Conservation (phyloP, 2,888 invertebrate species). For the Drosophila paramelanica region DNA sequence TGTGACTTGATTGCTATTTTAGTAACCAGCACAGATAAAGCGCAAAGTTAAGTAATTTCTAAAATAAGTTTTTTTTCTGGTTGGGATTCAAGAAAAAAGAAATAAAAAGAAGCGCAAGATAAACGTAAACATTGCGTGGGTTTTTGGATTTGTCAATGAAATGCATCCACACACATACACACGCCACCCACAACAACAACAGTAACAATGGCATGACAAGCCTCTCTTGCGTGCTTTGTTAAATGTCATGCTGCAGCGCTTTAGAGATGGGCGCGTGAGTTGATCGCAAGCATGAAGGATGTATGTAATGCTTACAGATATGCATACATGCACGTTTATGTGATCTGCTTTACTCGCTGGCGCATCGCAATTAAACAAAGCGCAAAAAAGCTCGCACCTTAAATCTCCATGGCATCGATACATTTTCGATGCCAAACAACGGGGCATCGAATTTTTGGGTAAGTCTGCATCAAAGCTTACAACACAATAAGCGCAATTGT, state of each 20-base stretch:
- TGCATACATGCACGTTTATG: background rate
- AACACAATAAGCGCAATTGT: slow-evolving; percentile 55
- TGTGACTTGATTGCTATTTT: slow-evolving; percentile 63
- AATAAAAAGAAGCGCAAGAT: slow-evolving; percentile 15
- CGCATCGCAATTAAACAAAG: background rate
- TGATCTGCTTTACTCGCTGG: background rate
- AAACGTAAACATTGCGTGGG: slow-evolving; percentile 37
- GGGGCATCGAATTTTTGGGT: slow-evolving; percentile 19
- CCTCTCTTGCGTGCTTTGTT: slow-evolving; percentile 43
- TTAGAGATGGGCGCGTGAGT: slow-evolving; percentile 46
- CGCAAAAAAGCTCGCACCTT: slow-evolving; percentile 28
- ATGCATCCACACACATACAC: slow-evolving; percentile 46
- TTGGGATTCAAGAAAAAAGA: slow-evolving; percentile 21
- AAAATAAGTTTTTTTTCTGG: slow-evolving; percentile 36
- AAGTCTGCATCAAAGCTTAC: slow-evolving; percentile 16
- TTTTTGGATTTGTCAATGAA: slow-evolving; percentile 55
- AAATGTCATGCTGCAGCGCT: slow-evolving; percentile 49
- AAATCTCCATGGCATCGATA: slow-evolving; percentile 40
- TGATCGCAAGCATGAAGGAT: slow-evolving; percentile 13
- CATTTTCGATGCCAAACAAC: slow-evolving; percentile 30
- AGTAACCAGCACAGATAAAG: slow-evolving; percentile 34
- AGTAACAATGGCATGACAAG: slow-evolving; percentile 37
- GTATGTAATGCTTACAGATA: background rate
- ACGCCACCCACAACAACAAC: slow-evolving; percentile 19
- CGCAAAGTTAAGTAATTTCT: slow-evolving; percentile 49